Percentiles rank a stretch among this genome's conserved stretches.
Evolutionary conservation across 1,140 invertebrate species (phyloP).

Genomic region (Hyposmocoma kahamanoa): DNA sequence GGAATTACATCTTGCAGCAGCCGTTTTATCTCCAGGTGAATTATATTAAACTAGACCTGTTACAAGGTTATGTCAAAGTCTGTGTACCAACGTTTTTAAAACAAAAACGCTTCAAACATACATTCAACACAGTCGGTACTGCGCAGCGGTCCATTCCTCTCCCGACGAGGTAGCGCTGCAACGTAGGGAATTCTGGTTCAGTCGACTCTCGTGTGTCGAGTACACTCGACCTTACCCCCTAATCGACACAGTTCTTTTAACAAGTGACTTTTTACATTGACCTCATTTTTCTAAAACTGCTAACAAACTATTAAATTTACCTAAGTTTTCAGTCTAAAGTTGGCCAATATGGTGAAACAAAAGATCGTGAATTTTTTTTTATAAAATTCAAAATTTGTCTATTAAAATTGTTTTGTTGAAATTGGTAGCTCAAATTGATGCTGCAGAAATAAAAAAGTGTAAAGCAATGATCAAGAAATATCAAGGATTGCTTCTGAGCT

Average conservation of each 20-base stretch:
- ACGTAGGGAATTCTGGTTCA: slow-evolving; percentile 30
- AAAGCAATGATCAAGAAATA: slow-evolving; percentile 61
- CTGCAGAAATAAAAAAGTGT: slow-evolving; percentile 10
- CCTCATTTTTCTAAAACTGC: background rate
- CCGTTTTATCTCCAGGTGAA: slow-evolving; percentile 9
- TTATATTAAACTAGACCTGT: no score
- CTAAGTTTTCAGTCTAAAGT: no score
- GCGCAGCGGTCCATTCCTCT: slow-evolving; percentile 44
- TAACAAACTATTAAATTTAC: no score
- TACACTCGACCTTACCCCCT: slow-evolving; percentile 42
- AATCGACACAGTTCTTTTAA: slow-evolving; percentile 25
- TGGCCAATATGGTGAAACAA: background rate
- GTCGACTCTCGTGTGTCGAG: slow-evolving; percentile 44
- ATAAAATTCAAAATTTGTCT: background rate
- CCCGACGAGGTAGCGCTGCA: slow-evolving; percentile 4
- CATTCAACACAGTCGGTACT: slow-evolving; percentile 34
- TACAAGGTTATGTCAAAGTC: no score
- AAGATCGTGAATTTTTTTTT: no score
- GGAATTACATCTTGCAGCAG: slow-evolving; percentile 4
- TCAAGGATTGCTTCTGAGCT: slow-evolving; percentile 62
- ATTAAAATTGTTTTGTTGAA: slow-evolving; percentile 6
- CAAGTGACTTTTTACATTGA: slow-evolving; percentile 5
- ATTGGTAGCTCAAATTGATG: background rate
- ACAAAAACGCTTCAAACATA: slow-evolving; percentile 30
- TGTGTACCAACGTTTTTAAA: slow-evolving; percentile 27